These are phyloP conservation scores for Dione vanillae DNA, from an alignment of 2,888 invertebrate genomes.

Conservation along the genomic window DNA sequence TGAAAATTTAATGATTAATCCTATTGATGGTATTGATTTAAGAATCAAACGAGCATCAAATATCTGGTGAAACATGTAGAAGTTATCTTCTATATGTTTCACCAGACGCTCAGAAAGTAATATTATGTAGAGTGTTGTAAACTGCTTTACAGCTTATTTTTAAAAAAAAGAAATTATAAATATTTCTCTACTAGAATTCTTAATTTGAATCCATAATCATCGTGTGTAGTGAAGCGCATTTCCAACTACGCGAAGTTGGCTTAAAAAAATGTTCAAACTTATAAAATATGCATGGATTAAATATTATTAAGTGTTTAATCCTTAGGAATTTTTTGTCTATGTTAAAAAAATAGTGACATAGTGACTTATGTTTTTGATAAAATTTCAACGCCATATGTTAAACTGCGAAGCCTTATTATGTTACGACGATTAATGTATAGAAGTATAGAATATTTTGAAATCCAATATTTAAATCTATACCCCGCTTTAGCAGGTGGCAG, in stretches of 20 bases:
- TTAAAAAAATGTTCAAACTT: not conserved
- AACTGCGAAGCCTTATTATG: not conserved
- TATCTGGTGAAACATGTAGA: no score
- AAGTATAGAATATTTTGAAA: constrained; percentile 62
- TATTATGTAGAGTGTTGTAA: no score
- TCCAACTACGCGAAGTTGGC: not conserved
- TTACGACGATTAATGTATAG: not conserved
- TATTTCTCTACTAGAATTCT: not conserved
- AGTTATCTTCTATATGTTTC: no score
- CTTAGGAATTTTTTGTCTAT: not conserved
- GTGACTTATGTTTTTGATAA: not conserved
- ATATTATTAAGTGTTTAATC: not conserved
- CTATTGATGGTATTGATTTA: no score
- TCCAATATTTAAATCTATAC: no score
- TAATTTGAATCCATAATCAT: not conserved
- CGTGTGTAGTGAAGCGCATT: not conserved
- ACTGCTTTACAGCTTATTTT: no score
- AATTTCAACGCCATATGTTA: not conserved
- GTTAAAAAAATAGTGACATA: no score
- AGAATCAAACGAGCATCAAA: no score
- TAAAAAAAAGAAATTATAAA: no score
- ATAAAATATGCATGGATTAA: not conserved
- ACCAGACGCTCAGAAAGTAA: no score
- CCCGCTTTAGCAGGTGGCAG: no score
- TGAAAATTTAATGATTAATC: no score